Conservation (phyloP, 1,140 invertebrate species). For the Polyergus mexicanus region DNA sequence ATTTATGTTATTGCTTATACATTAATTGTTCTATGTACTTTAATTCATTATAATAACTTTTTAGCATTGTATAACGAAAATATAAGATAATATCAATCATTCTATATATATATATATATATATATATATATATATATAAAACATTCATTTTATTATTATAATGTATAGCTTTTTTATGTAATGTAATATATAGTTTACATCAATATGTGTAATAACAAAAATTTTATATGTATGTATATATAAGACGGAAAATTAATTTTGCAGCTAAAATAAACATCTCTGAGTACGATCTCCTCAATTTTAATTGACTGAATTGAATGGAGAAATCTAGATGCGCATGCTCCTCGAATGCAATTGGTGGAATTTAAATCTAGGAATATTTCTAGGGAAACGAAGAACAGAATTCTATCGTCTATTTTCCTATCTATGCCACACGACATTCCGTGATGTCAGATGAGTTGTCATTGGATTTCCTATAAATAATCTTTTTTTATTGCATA, state of each 20-base stretch:
- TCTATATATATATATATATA: too few relatives aligned
- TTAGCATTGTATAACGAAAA: background rate
- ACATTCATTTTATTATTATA: background rate
- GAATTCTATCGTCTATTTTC: background rate
- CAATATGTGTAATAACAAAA: too few relatives aligned
- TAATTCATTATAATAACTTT: slow-evolving; percentile 11
- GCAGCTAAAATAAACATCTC: too few relatives aligned
- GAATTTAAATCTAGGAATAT: background rate
- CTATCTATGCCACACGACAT: background rate
- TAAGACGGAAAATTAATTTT: too few relatives aligned
- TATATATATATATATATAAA: too few relatives aligned
- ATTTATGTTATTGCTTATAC: slow-evolving; percentile 4
- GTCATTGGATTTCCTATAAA: slow-evolving; percentile 30
- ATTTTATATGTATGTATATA: too few relatives aligned
- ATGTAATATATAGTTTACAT: too few relatives aligned
- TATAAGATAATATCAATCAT: background rate
- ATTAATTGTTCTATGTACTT: background rate
- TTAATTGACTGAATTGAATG: too few relatives aligned
- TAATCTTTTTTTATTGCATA: slow-evolving; percentile 19
- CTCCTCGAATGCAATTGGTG: too few relatives aligned
- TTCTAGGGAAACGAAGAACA: background rate
- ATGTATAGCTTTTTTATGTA: too few relatives aligned
- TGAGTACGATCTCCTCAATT: too few relatives aligned
- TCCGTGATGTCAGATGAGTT: slow-evolving; percentile 1
- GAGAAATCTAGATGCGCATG: too few relatives aligned